A percentile compares a stretch with the other conserved stretches of the same genome.
These are phyloP conservation scores for Lasioglossum figueresi DNA, from an alignment of 2,888 invertebrate species.

Conservation along the genomic window DNA sequence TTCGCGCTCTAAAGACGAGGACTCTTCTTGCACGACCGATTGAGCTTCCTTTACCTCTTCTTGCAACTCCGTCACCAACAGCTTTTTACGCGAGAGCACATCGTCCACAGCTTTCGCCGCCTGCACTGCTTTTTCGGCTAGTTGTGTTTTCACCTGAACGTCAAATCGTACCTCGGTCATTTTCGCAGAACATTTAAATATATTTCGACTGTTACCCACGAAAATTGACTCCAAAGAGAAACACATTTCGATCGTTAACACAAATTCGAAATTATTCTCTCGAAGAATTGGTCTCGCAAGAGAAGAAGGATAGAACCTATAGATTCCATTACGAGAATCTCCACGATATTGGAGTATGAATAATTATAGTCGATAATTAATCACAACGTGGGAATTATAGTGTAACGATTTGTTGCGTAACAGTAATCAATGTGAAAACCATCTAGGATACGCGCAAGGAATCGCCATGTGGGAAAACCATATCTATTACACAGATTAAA, in stretches of 20 bases:
- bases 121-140: constrained; percentile 78
- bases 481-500: neutral
- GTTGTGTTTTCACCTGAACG: constrained; percentile 77
- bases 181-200: neutral
- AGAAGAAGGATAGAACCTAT: neutral
- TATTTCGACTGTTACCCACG: too few species aligned
- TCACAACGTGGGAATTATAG: neutral
- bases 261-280: too few species aligned
- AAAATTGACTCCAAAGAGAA: too few species aligned
- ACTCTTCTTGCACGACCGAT: constrained; percentile 73
- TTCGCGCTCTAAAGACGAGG: constrained; percentile 64
- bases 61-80: constrained; percentile 74
- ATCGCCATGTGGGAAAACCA: constrained; percentile 15
- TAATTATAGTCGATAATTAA: neutral
- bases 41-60: constrained; percentile 76
- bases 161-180: neutral
- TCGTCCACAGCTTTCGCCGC: constrained; percentile 78
- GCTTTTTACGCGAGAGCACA: constrained; percentile 74
- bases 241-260: too few species aligned
- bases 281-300: too few species aligned
- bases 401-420: constrained; percentile 12
- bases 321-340: neutral
- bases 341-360: neutral
- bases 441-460: neutral
- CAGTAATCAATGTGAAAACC: neutral